Base-by-base conservation (phyloP, 1,140 invertebrate species). In the Drosophila asahinai region DNA sequence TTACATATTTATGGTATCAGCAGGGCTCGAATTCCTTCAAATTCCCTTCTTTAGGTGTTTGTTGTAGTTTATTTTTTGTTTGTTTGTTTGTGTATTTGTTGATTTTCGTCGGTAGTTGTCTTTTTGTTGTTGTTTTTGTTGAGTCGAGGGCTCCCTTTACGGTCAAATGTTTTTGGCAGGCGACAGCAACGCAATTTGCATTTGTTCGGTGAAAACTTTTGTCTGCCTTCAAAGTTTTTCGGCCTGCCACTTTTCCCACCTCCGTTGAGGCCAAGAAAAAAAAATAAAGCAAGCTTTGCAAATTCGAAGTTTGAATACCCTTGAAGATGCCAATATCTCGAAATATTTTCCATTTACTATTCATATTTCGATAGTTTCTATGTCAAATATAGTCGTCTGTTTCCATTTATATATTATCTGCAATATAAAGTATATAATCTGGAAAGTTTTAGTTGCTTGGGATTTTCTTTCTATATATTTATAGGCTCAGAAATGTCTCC, bases 121-220 rank as follows among this genome's bases (percentile, higher is more conserved):
- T 33, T 15, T 6, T 47, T 67, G 25, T 48, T 27, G 49, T 30
- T 14, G 42, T 42, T 80, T 67, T 66, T 59, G 54, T 80, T 19
- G 19, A 19, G 59, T 25, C 0, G 40, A 38, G 52, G 54, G 72
- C 72, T 84, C 65, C 77, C 72, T 80, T 84, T 77, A 80, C 62
- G 81, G 77, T 75, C 77, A 84, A 73, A 73, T 73, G 70, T 73
- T 73, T 83, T 83, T 83, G 81, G 81, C 81, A 84, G 81, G 52
- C 65, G 59, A 71, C 65, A 83, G 70, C 77, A 68, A 84, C 82
- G 72, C 81, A 83, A 84, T 83, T 83, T 83, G 65, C 65, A 83
- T 84, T 72, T 66, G 40, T 61, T 60, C 25, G 36, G 27, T 71
- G 48, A 74, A 62, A 74, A 75, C 42, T 74, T 68, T 76, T 70